phyloP scores from a whole-genome alignment of 2,797 vertebrate species.

The Argya squamiceps region DNA sequence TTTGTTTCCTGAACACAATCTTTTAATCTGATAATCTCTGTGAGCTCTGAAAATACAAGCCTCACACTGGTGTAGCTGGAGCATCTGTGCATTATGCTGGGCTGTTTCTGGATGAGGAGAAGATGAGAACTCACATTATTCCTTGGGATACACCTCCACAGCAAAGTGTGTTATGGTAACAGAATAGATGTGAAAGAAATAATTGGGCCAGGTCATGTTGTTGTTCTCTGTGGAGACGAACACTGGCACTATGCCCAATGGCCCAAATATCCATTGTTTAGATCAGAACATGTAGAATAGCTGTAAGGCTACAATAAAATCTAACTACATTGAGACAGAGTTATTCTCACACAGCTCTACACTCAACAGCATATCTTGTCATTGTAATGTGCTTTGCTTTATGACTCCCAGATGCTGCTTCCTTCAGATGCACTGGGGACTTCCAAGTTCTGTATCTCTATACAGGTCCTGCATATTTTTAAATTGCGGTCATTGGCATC shows the following conservation, averaged over 20 bases:
- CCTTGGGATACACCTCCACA: background rate
- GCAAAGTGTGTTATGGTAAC: background rate
- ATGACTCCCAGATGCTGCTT: background rate
- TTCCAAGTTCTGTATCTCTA: background rate
- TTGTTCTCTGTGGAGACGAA: background rate
- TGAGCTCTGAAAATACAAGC: background rate
- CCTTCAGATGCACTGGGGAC: background rate
- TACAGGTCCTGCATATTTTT: background rate
- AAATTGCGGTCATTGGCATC: background rate
- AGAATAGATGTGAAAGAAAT: background rate
- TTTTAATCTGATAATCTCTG: background rate
- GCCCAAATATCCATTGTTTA: background rate
- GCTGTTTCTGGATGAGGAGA: background rate
- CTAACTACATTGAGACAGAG: background rate
- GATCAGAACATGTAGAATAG: background rate
- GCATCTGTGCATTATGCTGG: background rate
- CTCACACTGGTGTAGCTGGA: background rate
- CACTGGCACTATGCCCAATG: too few relatives aligned
- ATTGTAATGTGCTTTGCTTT: background rate
- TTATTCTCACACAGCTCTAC: background rate
- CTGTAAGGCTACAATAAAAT: background rate
- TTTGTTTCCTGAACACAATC: background rate
- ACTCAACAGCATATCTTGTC: background rate
- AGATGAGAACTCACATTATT: background rate
- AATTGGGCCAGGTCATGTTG: background rate